These are phyloP conservation scores for Hyaena hyaena DNA, from an alignment of 2,113 vertebrate genomes.

Conservation along the genomic window DNA sequence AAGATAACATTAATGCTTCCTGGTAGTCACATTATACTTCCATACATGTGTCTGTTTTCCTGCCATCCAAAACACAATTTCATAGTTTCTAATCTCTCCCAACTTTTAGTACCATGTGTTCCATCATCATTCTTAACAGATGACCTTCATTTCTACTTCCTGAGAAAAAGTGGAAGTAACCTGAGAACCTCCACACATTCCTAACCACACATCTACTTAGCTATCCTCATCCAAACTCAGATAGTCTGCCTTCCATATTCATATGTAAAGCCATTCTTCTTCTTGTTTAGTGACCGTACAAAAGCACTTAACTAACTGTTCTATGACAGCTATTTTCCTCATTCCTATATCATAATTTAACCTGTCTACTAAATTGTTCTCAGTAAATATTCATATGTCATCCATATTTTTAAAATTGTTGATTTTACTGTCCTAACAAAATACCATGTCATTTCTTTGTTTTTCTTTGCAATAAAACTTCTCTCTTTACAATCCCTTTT, in stretches of 20 bases:
- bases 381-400: neutral
- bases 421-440: neutral
- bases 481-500: neutral
- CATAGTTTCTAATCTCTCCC: neutral
- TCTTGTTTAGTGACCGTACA: neutral
- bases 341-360: neutral
- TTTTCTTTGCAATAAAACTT: neutral
- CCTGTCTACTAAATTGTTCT: neutral
- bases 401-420: neutral
- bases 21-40: neutral
- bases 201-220: neutral
- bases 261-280: neutral
- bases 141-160: neutral
- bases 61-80: neutral
- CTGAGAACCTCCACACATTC: neutral
- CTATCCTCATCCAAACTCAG: neutral
- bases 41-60: neutral
- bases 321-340: neutral
- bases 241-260: neutral
- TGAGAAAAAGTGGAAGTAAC: neutral
- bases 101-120: neutral
- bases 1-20: neutral
- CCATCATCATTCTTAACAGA: neutral
- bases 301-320: neutral
- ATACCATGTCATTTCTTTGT: neutral